Evolutionary conservation across 2,888 invertebrate genomes (phyloP), one percentile per base, ranked within the genome.

Genomic region (Napeogenes inachia): DNA sequence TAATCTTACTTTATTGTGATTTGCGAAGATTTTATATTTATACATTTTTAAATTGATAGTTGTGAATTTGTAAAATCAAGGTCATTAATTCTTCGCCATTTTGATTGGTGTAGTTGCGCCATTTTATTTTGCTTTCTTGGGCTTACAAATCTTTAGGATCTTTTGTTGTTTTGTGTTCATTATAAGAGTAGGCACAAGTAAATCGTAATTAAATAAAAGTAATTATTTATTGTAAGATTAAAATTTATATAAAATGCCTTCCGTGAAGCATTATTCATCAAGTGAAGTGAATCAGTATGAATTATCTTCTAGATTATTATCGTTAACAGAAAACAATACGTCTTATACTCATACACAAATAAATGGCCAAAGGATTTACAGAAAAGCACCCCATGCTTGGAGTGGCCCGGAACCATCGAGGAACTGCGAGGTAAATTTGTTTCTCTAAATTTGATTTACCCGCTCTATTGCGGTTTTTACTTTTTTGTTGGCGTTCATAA

Each of bases 351-450:
- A 89, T 66, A 87, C 87, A 57, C 94, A 94, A 86, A 93, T 93
- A 77, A 94, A 94, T 83, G 94, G 94, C 13, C 94, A 94, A 81
- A 82, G 94, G 70, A 92, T 92, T 76, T 94, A 91, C 78, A 93
- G 93, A 69, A 89, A 88, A 65, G 93, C 93, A 56, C 92, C 93
- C 13, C 91, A 92, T 63, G 86, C 87, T 57, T 89, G 91, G 86
- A 81, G 75, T 60, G 91, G 90, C 45, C 89, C 92, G 13, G 89
- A 90, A 70, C 89, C 92, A 21, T 92, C 88, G 2, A 91, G 93
- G 72, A 93, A 92, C 70, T 92, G 93, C 79, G 94, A 94, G 89
- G 91, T 93, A 82, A 82, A 78, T 35, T 45, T 56, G 12, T 33
- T 57, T 54, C 8, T 21, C 32, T n/a, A 35, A 33, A 13, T 45